Base-by-base conservation (phyloP, 2,888 invertebrate genomes). In the Metacarcinus magister region DNA sequence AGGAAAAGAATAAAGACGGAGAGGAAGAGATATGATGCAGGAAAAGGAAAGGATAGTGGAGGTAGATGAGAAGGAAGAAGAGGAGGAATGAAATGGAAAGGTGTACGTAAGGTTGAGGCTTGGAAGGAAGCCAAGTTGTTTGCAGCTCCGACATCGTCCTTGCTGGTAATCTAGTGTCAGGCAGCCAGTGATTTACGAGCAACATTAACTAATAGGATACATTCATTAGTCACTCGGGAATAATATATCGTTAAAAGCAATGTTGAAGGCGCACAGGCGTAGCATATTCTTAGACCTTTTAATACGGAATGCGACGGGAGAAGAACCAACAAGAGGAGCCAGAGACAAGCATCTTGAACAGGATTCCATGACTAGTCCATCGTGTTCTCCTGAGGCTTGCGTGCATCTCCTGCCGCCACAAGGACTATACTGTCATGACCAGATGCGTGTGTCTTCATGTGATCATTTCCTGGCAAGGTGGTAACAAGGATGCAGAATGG, bases 401-500 rank as follows among this genome's bases (percentile, higher is more conserved):
- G 75, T 75, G 75, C 75, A 75, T 75, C 75, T 75, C 75, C 28
- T n/a, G 28, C 28, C n/a, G 75, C 75, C 28, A n/a, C 75, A 75
- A 75, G 75, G 75, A 75, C 75, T 32, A 13, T 39, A n/a, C 39
- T 60, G 16, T 60, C 16, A 19, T 16, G 23, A 60, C 60, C 60
- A 60, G 19, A 23, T 60, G 60, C 23, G 60, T 60, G 60, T 60
- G 60, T 60, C 19, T 87, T 39, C 4, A 7, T 87, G 87, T 39
- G 39, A 39, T 87, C 39, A 87, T 39, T 87, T 87, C 87, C 87
- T 87, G 87, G 54, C 87, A 16, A 28, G 87, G 39, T n/a, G 87
- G 39, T 13, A 39, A n/a, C 87, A 39, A 67, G 67, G 67, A 19
- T 19, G 23, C 3, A 67, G 67, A 67, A 19, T 16, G 87, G 32